A percentile compares a stretch with the other conserved stretches of the same genome.
phyloP scores from a whole-genome alignment of 2,113 vertebrate species.

The Peromyscus maniculatus region DNA sequence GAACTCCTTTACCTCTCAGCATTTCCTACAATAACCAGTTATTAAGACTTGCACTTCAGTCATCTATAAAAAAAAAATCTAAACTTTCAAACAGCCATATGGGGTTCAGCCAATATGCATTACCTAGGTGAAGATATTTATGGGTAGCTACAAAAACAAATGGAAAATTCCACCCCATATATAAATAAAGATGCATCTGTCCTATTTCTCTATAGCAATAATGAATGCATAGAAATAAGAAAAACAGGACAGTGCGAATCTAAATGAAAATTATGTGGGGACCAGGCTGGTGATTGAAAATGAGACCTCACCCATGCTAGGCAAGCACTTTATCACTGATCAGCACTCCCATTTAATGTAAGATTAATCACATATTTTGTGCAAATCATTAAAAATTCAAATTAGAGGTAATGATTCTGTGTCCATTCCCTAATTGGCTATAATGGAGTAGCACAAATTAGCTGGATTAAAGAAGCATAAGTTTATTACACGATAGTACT shows the following conservation, averaged over 20 bases:
- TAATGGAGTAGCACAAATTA: not conserved
- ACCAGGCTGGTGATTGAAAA: not conserved
- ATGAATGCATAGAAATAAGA: not conserved
- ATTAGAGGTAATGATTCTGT: not conserved
- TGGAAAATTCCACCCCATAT: not conserved
- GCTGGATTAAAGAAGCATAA: not conserved
- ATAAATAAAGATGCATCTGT: not conserved
- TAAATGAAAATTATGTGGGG: not conserved
- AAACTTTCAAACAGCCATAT: not conserved
- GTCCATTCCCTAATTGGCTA: not conserved
- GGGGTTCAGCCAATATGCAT: not conserved
- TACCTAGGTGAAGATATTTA: not conserved
- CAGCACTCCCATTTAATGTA: not conserved
- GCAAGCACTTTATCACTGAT: not conserved
- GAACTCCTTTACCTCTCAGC: not conserved
- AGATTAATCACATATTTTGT: not conserved
- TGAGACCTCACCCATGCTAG: not conserved
- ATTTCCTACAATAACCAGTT: not conserved
- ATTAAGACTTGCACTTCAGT: not conserved
- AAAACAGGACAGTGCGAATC: not conserved
- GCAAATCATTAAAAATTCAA: conserved; percentile 27
- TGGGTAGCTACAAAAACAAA: not conserved
- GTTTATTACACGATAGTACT: not conserved
- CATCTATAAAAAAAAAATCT: not conserved
- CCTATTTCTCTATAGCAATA: not conserved